phyloP scores from a whole-genome alignment of 2,888 invertebrate genomes.

The Koerneria pararmatus region DNA sequence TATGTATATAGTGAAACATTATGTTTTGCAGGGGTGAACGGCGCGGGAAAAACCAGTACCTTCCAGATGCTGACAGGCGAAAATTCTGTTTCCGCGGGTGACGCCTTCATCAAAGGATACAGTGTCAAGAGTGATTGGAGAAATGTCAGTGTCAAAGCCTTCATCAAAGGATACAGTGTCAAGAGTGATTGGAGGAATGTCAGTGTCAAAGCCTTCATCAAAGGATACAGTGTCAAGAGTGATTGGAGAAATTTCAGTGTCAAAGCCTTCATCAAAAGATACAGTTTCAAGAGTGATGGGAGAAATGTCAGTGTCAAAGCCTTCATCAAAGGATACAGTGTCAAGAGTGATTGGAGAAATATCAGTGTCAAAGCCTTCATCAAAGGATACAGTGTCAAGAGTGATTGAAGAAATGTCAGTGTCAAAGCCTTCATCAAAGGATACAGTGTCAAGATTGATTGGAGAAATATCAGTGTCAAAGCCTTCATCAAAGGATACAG shows the following conservation, averaged over 20 bases:
- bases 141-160: conserved; percentile 45
- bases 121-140: conserved; percentile 48
- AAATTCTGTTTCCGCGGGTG: conserved; percentile 43
- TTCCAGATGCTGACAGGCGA: conserved; percentile 54
- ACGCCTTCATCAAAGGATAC: conserved; percentile 45
- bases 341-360: no score
- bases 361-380: no score
- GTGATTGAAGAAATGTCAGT: no score
- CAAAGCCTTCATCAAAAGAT: no score
- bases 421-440: no score
- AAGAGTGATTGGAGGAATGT: conserved; percentile 45
- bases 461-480: no score
- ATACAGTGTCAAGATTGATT: no score
- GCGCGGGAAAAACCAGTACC: conserved; percentile 54
- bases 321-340: no score
- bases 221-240: not conserved
- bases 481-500: no score
- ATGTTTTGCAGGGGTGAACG: conserved; percentile 41
- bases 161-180: conserved; percentile 44
- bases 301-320: not conserved
- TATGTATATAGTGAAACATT: not conserved
- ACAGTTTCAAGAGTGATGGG: no score
- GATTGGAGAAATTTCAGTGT: no score
- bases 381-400: no score
- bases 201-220: not conserved